phyloP scores from a whole-genome alignment of 1,140 invertebrate genomes.

The Bathynomus jamesi region DNA sequence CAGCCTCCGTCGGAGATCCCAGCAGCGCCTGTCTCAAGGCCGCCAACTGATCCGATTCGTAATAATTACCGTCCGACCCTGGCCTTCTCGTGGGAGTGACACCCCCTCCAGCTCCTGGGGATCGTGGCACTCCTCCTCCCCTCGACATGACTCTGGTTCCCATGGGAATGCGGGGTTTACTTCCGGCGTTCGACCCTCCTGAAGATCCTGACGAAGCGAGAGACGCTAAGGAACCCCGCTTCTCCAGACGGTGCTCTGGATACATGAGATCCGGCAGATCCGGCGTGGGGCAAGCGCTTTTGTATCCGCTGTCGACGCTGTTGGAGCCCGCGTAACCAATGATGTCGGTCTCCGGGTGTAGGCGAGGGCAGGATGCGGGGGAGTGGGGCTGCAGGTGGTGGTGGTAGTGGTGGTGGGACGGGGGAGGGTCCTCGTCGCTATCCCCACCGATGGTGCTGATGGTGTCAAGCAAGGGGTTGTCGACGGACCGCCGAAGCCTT shows the following conservation, averaged over 20 bases:
- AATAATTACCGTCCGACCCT: constrained; percentile 28
- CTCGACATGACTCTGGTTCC: constrained; percentile 42
- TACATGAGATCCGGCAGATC: constrained; percentile 42
- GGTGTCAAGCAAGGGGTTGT: constrained; percentile 43
- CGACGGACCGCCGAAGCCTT: constrained; percentile 31
- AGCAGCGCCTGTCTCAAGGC: constrained; percentile 41
- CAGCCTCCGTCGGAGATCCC: constrained; percentile 37
- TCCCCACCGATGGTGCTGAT: constrained; percentile 43
- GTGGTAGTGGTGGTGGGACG: constrained; percentile 12
- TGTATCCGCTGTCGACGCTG: constrained; percentile 46
- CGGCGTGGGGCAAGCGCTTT: constrained; percentile 45
- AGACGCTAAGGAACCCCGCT: constrained; percentile 30
- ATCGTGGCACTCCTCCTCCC: constrained; percentile 20
- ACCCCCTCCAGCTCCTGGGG: constrained; percentile 26
- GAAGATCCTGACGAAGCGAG: constrained; percentile 28
- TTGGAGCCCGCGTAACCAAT: constrained; percentile 44
- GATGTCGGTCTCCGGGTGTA: constrained; percentile 41
- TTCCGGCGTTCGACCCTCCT: constrained; percentile 18
- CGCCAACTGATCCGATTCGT: constrained; percentile 42
- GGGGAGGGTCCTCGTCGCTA: constrained; percentile 20
- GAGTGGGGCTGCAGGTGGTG: constrained; percentile 17
- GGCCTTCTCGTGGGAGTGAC: constrained; percentile 18
- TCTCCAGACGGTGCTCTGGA: constrained; percentile 26
- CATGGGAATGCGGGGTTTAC: constrained; percentile 44
- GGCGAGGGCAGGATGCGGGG: constrained; percentile 20